phyloP scores from a whole-genome alignment of 2,888 invertebrate species.

The Cerastis rubricosa region DNA sequence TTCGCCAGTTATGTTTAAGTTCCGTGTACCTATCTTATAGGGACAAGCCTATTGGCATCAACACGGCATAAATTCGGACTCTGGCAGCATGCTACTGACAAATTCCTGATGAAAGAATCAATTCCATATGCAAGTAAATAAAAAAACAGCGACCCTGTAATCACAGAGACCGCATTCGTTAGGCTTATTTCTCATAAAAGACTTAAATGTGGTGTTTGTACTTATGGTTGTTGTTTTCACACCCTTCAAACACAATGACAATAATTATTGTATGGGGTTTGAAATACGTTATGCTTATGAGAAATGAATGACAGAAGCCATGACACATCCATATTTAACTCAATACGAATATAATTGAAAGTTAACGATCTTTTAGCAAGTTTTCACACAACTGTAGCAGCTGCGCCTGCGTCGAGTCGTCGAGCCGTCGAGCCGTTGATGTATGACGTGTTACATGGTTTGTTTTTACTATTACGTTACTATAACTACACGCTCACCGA shows the following conservation, averaged over 20 bases:
- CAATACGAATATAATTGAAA: constrained; percentile 5
- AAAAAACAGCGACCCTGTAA: neutral
- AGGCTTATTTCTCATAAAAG: neutral
- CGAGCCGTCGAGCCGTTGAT: constrained; percentile 1
- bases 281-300: neutral
- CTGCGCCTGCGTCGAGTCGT: constrained; percentile 5
- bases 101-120: neutral
- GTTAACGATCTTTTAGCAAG: constrained; percentile 19
- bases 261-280: neutral
- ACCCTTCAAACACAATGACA: neutral
- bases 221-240: neutral
- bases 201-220: neutral
- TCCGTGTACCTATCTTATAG: neutral
- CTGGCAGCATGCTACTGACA: too few relatives aligned
- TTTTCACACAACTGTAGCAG: constrained; percentile 21
- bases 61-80: neutral
- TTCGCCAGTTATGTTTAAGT: neutral
- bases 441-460: constrained; percentile 30
- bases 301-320: neutral
- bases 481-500: constrained; percentile 31
- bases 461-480: constrained; percentile 51
- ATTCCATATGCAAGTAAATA: neutral
- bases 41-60: neutral
- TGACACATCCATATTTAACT: neutral
- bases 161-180: neutral